These are phyloP conservation scores for Heliconius nattereri DNA, from an alignment of 1,140 invertebrate species.

Conservation along the genomic window DNA sequence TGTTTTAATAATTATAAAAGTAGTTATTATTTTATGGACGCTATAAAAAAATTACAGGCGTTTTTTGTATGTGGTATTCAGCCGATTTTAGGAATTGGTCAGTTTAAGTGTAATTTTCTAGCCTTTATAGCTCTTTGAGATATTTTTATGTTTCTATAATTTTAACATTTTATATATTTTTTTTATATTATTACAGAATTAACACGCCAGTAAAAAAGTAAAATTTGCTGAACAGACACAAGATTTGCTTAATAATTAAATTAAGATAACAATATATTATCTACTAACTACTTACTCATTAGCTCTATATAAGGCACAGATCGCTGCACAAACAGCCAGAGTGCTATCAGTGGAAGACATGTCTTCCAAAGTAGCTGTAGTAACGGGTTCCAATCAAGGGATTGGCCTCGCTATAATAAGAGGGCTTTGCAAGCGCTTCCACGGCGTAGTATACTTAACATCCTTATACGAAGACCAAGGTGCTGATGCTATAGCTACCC, in stretches of 20 bases:
- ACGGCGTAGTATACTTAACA: constrained; percentile 85
- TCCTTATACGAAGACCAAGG: constrained; percentile 83
- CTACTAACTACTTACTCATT: background rate
- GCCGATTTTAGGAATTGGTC: no score
- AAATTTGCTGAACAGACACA: background rate
- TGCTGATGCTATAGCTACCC: constrained; percentile 80
- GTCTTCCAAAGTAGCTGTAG: constrained; percentile 73
- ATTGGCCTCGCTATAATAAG: constrained; percentile 89
- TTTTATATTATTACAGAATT: no score
- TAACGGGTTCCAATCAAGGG: constrained; percentile 90
- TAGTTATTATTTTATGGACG: no score
- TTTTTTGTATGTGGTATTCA: no score
- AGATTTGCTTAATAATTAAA: background rate
- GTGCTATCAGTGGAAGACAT: constrained; percentile 8
- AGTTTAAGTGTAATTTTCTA: no score
- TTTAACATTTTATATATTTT: no score
- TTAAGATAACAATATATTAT: background rate
- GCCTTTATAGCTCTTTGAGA: no score
- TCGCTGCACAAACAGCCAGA: background rate
- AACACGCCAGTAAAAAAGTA: no score
- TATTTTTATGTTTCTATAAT: no score
- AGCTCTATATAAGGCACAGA: background rate
- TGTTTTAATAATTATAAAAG: no score
- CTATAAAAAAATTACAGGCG: no score
- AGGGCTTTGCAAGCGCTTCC: constrained; percentile 83